These are phyloP conservation scores for Dendrocopos noguchii DNA, from an alignment of 2,113 vertebrate genomes.

Conservation along the genomic window DNA sequence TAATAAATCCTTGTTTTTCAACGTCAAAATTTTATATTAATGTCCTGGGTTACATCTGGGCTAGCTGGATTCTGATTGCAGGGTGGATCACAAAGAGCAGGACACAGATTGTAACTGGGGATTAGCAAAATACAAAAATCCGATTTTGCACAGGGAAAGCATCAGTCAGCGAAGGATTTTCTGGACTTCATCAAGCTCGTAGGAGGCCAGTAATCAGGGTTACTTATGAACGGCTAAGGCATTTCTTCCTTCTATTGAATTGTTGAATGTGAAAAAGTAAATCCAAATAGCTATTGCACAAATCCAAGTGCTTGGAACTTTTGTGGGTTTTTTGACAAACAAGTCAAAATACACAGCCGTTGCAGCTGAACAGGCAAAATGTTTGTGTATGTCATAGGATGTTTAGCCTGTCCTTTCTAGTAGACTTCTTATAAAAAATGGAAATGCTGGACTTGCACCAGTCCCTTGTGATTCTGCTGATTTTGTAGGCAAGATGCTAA, in stretches of 20 bases:
- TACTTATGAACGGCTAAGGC: conserved; percentile 38
- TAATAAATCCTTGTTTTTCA: conserved; percentile 12
- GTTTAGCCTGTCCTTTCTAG: not conserved
- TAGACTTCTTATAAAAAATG: not conserved
- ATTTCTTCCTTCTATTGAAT: conserved; percentile 23
- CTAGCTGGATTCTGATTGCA: conserved; percentile 77
- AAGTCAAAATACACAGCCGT: not conserved
- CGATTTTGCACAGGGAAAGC: conserved; percentile 91
- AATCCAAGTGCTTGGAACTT: not conserved
- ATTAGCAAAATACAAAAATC: conserved; percentile 94
- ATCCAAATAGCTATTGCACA: not conserved
- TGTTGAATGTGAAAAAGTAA: not conserved
- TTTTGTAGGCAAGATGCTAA: not conserved
- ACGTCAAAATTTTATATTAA: conserved; percentile 17
- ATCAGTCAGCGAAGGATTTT: conserved; percentile 86
- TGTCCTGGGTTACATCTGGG: conserved; percentile 64
- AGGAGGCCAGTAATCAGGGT: conserved; percentile 60
- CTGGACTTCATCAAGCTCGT: conserved; percentile 84
- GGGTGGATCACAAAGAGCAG: conserved; percentile 78
- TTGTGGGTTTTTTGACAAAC: not conserved
- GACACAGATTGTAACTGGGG: conserved; percentile 91
- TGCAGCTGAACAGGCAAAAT: not conserved
- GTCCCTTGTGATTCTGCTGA: not conserved
- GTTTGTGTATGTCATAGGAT: not conserved
- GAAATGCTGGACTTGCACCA: not conserved